Evolutionary conservation across 2,113 vertebrate genomes (phyloP), one percentile per base, ranked within the genome.

Genomic region (Eonycteris spelaea): DNA sequence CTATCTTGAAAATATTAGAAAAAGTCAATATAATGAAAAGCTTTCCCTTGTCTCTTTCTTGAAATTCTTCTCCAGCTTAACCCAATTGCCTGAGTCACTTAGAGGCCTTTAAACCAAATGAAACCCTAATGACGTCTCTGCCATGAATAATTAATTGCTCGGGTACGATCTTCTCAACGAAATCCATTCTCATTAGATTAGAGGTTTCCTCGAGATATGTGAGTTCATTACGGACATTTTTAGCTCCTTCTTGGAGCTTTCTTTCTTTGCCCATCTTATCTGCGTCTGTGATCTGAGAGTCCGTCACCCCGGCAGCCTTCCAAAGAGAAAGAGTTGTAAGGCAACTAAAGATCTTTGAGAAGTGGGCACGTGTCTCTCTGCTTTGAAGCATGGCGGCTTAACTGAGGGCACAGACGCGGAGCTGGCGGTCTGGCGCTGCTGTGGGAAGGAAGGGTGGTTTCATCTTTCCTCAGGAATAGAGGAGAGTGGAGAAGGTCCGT

Each of bases 141-240:
- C 99, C 99, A 99, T 99, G 99, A 99, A 99, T 99, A 99, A 99
- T 99, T 99, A 99, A 99, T 99, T 99, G 98, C 98, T 98, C 98
- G 96, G 96, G 98, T 98, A 98, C 98, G 98, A 99, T 98, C 99
- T 98, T 99, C 99, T 98, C 98, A 99, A 99, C 98, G 99, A 99
- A 99, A 99, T 99, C 99, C 95, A 99, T 99, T 98, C 97, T 99
- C 99, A 99, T 99, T 99, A 97, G 99, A 99, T 99, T 99, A 99
- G 98, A 99, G 99, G 98, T 97, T 98, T 99, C 98, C 98, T 99
- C 98, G 98, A 99, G 98, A 99, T 98, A 98, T 98, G 98, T 97
- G 98, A 99, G 99, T 99, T 99, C 99, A 99, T 98, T 98, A 98
- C 83, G 95, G 95, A 95, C 97, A 97, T 98, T 98, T 98, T 98